Conservation (phyloP, 2,113 vertebrate species). For the Halichoeres trimaculatus region DNA sequence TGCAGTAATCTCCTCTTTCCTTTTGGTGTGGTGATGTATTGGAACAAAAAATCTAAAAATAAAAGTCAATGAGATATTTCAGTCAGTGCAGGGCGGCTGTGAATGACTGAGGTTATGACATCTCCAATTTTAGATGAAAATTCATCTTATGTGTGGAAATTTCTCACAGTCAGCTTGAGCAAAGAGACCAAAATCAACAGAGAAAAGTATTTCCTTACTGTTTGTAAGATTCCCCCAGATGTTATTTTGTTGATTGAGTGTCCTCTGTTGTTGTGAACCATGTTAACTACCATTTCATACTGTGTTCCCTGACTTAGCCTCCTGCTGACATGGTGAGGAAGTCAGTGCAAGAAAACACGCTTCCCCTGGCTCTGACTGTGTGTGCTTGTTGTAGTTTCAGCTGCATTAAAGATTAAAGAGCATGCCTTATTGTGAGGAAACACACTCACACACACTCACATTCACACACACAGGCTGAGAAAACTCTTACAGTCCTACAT, state of each 20-base stretch:
- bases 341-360: slow-evolving; percentile 56
- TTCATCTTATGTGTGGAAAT: background rate
- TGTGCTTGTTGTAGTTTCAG: slow-evolving; percentile 71
- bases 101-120: slow-evolving; percentile 12
- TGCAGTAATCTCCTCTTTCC: slow-evolving; percentile 49
- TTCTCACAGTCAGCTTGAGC: background rate
- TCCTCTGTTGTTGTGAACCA: slow-evolving; percentile 10
- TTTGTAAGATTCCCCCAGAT: slow-evolving; percentile 8
- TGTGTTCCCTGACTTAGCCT: slow-evolving; percentile 49
- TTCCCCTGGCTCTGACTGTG: slow-evolving; percentile 54
- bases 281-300: slow-evolving; percentile 46
- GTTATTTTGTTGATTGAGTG: slow-evolving; percentile 27
- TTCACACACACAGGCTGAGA: slow-evolving; percentile 13
- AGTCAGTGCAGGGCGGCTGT: background rate
- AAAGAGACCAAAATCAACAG: background rate
- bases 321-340: slow-evolving; percentile 56
- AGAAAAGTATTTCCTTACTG: background rate
- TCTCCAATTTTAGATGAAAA: background rate
- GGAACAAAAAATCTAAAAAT: slow-evolving; percentile 39
- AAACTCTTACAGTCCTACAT: slow-evolving; percentile 44
- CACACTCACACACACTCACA: slow-evolving; percentile 27
- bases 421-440: slow-evolving; percentile 57
- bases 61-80: slow-evolving; percentile 34
- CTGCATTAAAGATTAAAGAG: slow-evolving; percentile 76
- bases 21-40: slow-evolving; percentile 14